These are phyloP conservation scores for Eupithecia dodoneata DNA, from an alignment of 2,888 invertebrate genomes.

Conservation along the genomic window DNA sequence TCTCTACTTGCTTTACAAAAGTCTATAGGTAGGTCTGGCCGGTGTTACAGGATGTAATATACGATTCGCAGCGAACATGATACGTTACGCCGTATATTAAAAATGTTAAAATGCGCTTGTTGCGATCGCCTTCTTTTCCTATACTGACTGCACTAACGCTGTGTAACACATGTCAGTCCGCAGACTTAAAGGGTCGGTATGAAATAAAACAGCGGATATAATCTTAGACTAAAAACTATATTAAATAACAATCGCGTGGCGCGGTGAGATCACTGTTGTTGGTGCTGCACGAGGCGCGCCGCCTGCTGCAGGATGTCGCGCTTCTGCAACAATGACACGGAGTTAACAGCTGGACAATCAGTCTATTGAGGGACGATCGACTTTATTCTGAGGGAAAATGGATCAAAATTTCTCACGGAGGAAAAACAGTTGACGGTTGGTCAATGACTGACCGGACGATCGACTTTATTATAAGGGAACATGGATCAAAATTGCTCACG, in stretches of 20 bases:
- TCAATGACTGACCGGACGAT: not conserved
- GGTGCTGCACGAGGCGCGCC: constrained; percentile 88
- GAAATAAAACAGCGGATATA: constrained; percentile 61
- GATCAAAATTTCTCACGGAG: not conserved
- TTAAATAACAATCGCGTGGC: constrained; percentile 71
- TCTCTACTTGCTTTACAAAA: too few species aligned
- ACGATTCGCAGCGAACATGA: too few species aligned
- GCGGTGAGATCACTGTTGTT: constrained; percentile 75
- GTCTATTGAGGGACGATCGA: not conserved
- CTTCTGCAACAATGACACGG: constrained; percentile 75
- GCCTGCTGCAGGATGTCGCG: constrained; percentile 96
- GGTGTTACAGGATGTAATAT: too few species aligned
- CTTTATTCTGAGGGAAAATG: not conserved
- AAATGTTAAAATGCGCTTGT: too few species aligned
- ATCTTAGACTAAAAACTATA: constrained; percentile 75
- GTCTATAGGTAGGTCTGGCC: too few species aligned
- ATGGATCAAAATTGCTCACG: not conserved
- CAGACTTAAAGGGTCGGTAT: not conserved
- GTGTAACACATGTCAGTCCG: too few species aligned
- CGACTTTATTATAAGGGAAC: not conserved
- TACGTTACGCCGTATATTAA: too few species aligned
- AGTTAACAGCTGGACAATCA: not conserved
- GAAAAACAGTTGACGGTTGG: not conserved
- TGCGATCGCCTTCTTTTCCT: too few species aligned
- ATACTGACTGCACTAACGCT: too few species aligned